Percentiles rank a stretch among this genome's conserved stretches.
phyloP scores from a whole-genome alignment of 2,113 vertebrate species.

The Antechinus flavipes region DNA sequence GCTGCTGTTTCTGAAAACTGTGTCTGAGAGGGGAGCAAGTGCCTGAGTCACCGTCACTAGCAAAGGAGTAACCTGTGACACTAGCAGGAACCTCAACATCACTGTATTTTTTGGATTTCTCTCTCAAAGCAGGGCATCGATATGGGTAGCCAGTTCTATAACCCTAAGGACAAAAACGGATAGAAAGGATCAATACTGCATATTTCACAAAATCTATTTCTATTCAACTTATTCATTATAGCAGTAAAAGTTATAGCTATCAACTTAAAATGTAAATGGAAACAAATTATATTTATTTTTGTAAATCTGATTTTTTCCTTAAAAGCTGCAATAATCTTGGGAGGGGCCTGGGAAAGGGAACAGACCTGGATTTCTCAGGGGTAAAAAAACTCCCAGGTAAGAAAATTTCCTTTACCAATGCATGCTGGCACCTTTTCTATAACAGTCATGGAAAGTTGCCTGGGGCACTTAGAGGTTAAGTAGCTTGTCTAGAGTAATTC shows the following conservation, averaged over 20 bases:
- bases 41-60: slow-evolving; percentile 96
- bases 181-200: slow-evolving; percentile 40
- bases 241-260: not conserved
- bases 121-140: slow-evolving; percentile 96
- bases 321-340: not conserved
- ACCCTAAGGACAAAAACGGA: slow-evolving; percentile 85
- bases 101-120: slow-evolving; percentile 97
- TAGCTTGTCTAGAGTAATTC: not conserved
- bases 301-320: not conserved
- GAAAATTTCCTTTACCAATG: not conserved
- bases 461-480: not conserved
- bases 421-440: not conserved
- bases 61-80: slow-evolving; percentile 92
- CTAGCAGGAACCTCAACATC: slow-evolving; percentile 94
- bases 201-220: not conserved
- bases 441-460: not conserved
- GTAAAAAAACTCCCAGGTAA: not conserved
- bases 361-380: not conserved
- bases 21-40: slow-evolving; percentile 98
- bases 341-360: not conserved
- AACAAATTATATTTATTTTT: not conserved
- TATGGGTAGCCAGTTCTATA: slow-evolving; percentile 99
- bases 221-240: not conserved
- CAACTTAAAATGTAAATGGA: not conserved
- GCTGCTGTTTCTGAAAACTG: slow-evolving; percentile 99